phyloP scores from a whole-genome alignment of 2,797 vertebrate genomes.

The Heteromormyrus szaboi region DNA sequence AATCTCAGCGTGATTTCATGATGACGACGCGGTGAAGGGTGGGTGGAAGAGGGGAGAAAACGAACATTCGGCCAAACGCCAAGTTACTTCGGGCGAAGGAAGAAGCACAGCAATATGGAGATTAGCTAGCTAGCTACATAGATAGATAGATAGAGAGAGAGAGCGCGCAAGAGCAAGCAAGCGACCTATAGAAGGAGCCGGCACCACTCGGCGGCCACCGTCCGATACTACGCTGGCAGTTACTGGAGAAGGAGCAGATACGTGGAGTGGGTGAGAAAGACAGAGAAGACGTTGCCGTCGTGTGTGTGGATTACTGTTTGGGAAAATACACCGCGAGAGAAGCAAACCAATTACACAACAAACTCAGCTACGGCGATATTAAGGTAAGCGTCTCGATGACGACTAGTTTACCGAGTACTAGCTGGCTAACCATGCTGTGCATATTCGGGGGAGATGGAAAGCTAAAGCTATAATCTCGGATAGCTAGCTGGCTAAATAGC shows the following conservation, averaged over 20 bases:
- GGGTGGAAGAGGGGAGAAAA: not conserved
- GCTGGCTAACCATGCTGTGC: not conserved
- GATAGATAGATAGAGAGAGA: slow-evolving; percentile 39
- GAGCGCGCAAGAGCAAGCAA: slow-evolving; percentile 25
- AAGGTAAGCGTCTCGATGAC: slow-evolving; percentile 13
- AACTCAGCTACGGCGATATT: not conserved
- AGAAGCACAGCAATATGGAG: not conserved
- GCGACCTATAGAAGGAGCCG: slow-evolving; percentile 55
- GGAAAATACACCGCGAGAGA: slow-evolving; percentile 6
- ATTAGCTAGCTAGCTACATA: slow-evolving; percentile 17
- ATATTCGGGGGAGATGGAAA: not conserved
- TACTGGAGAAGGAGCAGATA: slow-evolving; percentile 20
- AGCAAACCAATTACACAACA: not conserved
- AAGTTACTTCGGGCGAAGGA: not conserved
- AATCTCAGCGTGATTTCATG: not conserved
- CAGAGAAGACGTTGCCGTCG: slow-evolving; percentile 19
- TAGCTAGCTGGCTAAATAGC: not conserved
- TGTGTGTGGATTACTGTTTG: slow-evolving; percentile 26
- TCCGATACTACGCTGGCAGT: slow-evolving; percentile 31
- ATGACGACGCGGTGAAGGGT: slow-evolving; percentile 14
- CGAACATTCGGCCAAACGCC: not conserved
- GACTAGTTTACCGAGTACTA: not conserved
- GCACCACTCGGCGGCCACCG: slow-evolving; percentile 30
- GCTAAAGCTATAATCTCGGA: not conserved
- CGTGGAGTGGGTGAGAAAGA: slow-evolving; percentile 6